Conservation (phyloP, 1,140 invertebrate genomes). For the Oedothorax gibbosus region DNA sequence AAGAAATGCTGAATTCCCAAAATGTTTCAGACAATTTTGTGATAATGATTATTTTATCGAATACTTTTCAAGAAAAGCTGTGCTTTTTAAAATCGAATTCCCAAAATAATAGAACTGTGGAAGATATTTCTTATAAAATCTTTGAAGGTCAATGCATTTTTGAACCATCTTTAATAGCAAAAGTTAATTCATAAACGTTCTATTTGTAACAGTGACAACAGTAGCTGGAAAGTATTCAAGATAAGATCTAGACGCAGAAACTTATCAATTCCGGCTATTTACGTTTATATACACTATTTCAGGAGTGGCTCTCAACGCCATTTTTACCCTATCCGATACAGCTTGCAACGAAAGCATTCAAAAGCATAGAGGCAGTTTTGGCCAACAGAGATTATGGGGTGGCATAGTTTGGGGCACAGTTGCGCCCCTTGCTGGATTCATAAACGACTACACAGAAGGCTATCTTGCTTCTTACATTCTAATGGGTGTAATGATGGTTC, state of each 20-base stretch:
- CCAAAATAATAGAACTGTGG: too few relatives aligned
- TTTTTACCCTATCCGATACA: conserved; percentile 42
- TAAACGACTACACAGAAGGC: conserved; percentile 26
- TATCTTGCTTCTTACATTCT: conserved; percentile 6
- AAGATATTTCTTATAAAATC: neutral
- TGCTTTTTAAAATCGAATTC: too few relatives aligned
- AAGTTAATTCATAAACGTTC: neutral
- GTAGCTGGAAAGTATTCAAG: too few relatives aligned
- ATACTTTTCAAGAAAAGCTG: too few relatives aligned
- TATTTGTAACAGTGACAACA: neutral
- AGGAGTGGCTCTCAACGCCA: neutral
- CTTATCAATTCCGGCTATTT: conserved; percentile 35
- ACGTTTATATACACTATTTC: neutral
- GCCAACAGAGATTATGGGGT: conserved; percentile 41
- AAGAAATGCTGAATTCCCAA: too few relatives aligned
- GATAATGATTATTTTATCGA: too few relatives aligned
- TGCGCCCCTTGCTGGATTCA: conserved; percentile 13
- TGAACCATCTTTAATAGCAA: neutral
- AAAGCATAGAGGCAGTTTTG: neutral
- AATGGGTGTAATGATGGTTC: conserved; percentile 1
- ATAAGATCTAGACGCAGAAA: neutral
- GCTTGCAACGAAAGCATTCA: conserved; percentile 31
- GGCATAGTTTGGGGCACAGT: conserved; percentile 26
- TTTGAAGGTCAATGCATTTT: neutral
- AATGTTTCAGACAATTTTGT: too few relatives aligned